phyloP scores from a whole-genome alignment of 2,113 vertebrate species.

The Phaethon lepturus region DNA sequence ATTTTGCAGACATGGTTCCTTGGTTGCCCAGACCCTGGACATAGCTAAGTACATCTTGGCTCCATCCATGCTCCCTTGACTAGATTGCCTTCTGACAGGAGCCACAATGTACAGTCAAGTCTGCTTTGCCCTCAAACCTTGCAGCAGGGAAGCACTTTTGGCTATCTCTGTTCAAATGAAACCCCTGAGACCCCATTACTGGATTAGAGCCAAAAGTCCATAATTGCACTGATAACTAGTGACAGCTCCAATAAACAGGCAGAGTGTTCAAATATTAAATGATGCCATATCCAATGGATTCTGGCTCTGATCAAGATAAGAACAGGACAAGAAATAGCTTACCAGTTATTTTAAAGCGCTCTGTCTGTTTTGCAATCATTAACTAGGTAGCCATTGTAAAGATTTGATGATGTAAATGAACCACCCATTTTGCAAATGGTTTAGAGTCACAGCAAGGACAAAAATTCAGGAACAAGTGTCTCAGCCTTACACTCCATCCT shows the following conservation, averaged over 20 bases:
- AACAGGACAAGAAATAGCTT: background rate
- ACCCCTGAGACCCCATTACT: background rate
- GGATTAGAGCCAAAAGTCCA: background rate
- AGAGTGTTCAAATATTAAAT: background rate
- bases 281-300: background rate
- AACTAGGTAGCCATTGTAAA: background rate
- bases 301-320: background rate
- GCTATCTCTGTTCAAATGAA: background rate
- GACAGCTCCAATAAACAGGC: background rate
- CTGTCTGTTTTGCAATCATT: background rate
- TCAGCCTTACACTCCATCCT: background rate
- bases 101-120: background rate
- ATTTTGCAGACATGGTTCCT: background rate
- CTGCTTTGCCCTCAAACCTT: background rate
- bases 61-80: background rate
- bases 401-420: background rate
- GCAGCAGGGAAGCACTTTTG: background rate
- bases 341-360: background rate
- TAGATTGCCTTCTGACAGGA: background rate
- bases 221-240: background rate
- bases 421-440: background rate
- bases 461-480: background rate
- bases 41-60: background rate
- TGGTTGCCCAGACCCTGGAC: background rate
- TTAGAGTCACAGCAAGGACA: background rate